Base-by-base conservation (phyloP, 2,888 invertebrate species). In the Microctonus aethiopoides region DNA sequence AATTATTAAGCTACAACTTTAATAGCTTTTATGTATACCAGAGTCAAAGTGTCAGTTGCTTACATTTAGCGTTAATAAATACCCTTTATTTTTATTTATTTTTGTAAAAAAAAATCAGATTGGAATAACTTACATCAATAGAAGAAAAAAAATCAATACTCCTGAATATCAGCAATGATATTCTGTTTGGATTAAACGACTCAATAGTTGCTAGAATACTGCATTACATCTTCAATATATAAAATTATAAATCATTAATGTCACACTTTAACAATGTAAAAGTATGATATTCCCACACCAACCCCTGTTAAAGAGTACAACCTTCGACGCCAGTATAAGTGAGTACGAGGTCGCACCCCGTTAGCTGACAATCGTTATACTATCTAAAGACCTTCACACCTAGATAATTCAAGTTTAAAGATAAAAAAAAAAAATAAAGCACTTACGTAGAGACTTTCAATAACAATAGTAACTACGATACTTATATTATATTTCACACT, bases 201-300 rank as follows among this genome's bases (percentile, higher is more conserved):
- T 39, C 3, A 39, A 5, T 39, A 3, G 39, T 39, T n/a, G n/a
- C 39, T n/a, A 26, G 24, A 26, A 6, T 41, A 60, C 26, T 16
- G 57, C 16, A 32, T 2, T 46, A 20, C 13, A 24, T n/a, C 26
- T 39, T 20, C 41, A 41, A 22, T 39, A 29, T 32, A 51, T 62
- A 26, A 16, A 16, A 46, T 46, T n/a, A 46, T 46, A n/a, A 16
- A 46, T 46, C 6, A 7, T 46, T 4, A 46, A 7, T 7, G 46
- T 46, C 16, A 16, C 61, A 62, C 22, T 41, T 29, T 4, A 26
- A n/a, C 13, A 29, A 20, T 46, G 46, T 29, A 4, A 68, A 75
- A 70, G 71, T 54, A 67, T 54, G 69, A 74, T 56, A 46, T 76
- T 75, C 69, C 69, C 75, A 68, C 69, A 68, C n/a, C 36, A 59